Evolutionary conservation across 2,797 vertebrate species (phyloP).

Genomic region (Avahi laniger): DNA sequence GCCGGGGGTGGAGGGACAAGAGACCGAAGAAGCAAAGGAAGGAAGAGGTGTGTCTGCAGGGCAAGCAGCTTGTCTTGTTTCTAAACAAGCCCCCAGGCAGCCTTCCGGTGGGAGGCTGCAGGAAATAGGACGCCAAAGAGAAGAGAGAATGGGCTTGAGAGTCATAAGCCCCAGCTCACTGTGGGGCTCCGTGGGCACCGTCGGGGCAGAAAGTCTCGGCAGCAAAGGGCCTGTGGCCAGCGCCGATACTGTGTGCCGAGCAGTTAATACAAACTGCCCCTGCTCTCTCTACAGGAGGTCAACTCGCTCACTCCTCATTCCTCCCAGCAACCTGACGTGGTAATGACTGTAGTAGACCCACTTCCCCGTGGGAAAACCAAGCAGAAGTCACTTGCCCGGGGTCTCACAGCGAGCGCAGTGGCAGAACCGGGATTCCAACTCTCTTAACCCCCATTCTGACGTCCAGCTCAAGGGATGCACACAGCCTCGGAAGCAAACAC

Average conservation of each 20-base stretch:
- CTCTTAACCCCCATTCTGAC: background rate
- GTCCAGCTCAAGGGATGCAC: background rate
- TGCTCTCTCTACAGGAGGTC: accelerated
- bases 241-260: accelerated
- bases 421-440: background rate
- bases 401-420: background rate
- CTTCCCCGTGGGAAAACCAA: background rate
- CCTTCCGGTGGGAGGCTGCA: background rate
- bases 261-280: accelerated
- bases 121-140: conserved; percentile 37
- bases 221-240: background rate
- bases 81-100: background rate
- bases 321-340: background rate
- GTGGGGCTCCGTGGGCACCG: accelerated
- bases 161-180: background rate
- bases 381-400: background rate
- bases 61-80: background rate
- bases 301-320: background rate
- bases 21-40: conserved; percentile 50
- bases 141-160: background rate
- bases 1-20: background rate
- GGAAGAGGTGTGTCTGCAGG: conserved; percentile 53
- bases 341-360: accelerated
- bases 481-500: background rate
- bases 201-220: background rate